Conservation (phyloP, 2,888 invertebrate species). For the Drosophila prostipennis region DNA sequence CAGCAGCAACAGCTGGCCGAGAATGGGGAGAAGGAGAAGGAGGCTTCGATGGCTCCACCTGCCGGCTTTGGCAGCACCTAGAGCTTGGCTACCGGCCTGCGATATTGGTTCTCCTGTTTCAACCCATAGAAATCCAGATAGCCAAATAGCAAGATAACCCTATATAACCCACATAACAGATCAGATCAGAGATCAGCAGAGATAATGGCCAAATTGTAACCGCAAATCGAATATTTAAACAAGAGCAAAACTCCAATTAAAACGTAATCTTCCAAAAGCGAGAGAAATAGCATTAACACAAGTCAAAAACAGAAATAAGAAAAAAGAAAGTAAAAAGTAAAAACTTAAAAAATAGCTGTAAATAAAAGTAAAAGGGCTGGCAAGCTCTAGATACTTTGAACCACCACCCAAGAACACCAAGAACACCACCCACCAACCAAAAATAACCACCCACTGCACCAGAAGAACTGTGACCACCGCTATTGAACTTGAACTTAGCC, state of each 20-base stretch:
- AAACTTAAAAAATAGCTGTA: slow-evolving; percentile 32
- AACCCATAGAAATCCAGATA: slow-evolving; percentile 60
- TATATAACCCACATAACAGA: slow-evolving; percentile 13
- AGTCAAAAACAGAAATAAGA: slow-evolving; percentile 14
- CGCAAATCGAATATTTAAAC: slow-evolving; percentile 30
- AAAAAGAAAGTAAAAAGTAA: slow-evolving; percentile 6
- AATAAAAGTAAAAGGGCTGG: slow-evolving; percentile 45
- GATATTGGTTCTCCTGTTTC: slow-evolving; percentile 84
- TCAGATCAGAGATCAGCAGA: slow-evolving; percentile 14
- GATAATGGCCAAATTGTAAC: slow-evolving; percentile 26
- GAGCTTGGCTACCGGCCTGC: slow-evolving; percentile 84
- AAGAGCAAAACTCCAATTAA: slow-evolving; percentile 40
- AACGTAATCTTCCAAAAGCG: slow-evolving; percentile 38
- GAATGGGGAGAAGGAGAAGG: slow-evolving; percentile 86
- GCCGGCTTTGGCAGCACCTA: slow-evolving; percentile 68
- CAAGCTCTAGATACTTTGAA: slow-evolving; percentile 26
- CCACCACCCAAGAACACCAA: slow-evolving; percentile 34
- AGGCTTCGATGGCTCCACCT: slow-evolving; percentile 57
- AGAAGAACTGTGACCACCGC: slow-evolving; percentile 67
- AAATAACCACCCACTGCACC: slow-evolving; percentile 48
- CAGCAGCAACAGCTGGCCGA: slow-evolving; percentile 84
- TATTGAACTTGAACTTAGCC: slow-evolving; percentile 49
- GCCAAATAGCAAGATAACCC: slow-evolving; percentile 13
- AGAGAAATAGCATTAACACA: slow-evolving; percentile 32
- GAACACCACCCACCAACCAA: slow-evolving; percentile 35